phyloP scores from a whole-genome alignment of 2,888 invertebrate species.

The Torymus aiolomorphi region DNA sequence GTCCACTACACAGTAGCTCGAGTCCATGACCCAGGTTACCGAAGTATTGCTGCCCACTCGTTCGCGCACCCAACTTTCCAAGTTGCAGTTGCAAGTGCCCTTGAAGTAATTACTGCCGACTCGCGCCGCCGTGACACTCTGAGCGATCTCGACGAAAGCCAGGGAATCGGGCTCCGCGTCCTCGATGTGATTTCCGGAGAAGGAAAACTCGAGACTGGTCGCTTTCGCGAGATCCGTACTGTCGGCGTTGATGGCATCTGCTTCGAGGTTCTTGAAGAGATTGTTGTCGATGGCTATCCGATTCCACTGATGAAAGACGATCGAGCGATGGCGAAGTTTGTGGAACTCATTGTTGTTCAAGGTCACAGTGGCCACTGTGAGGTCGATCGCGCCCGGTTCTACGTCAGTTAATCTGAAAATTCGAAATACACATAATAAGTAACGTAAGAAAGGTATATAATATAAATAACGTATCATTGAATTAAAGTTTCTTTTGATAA shows the following conservation, averaged over 20 bases:
- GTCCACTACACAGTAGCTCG: conserved; percentile 81
- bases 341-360: conserved; percentile 81
- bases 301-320: conserved; percentile 82
- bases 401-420: conserved; percentile 80
- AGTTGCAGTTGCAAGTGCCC: conserved; percentile 80
- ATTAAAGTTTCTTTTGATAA: too few relatives aligned
- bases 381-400: conserved; percentile 80
- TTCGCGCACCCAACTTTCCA: conserved; percentile 79
- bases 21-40: conserved; percentile 76
- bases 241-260: conserved; percentile 78
- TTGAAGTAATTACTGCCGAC: conserved; percentile 82
- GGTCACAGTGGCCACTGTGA: conserved; percentile 80
- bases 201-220: conserved; percentile 75
- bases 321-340: conserved; percentile 78
- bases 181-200: conserved; percentile 79
- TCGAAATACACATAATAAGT: background rate
- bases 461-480: too few relatives aligned
- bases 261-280: conserved; percentile 79
- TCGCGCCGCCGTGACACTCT: conserved; percentile 74
- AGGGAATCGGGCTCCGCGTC: conserved; percentile 78
- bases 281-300: conserved; percentile 81
- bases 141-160: conserved; percentile 79
- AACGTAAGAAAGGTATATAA: too few relatives aligned
- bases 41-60: conserved; percentile 76
- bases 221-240: conserved; percentile 74